Base-by-base conservation (phyloP, 1,140 invertebrate species). In the Drosophila equinoxialis region DNA sequence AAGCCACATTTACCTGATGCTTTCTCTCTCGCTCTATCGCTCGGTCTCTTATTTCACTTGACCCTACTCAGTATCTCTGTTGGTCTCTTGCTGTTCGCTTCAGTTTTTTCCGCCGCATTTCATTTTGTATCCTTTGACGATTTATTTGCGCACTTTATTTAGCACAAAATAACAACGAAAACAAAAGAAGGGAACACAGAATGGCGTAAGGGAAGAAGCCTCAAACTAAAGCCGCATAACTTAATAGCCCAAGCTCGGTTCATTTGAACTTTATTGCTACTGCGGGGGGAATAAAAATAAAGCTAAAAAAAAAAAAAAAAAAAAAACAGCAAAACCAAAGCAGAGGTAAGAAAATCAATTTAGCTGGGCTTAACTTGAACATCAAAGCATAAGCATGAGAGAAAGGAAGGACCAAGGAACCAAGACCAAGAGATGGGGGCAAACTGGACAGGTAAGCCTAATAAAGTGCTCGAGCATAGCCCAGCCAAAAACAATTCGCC, bases 231-330 rank as follows among this genome's bases (percentile, higher is more conserved):
- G 85, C 84, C 85, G 76, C 85, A 87, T 89, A 89, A 89, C 84
- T 84, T 87, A 87, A 89, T 87, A 60, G 77, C 80, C 57, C 14
- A 37, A 39, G 54, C 70, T 80, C 74, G 81, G 74, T 87, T 89
- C 84, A 87, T 89, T 89, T 87, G 80, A 89, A 87, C 80, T 89
- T 87, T 87, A 87, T 87, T 81, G 84, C 84, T 54, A 69, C 57
- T 70, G 55, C 63, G 14, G 58, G 33, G 80, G 69, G 64, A 60
- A 79, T 71, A 86, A 66, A 71, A 66, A 72, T 59, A 69, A 73
- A 81, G 65, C 45, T 51, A 23, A 51, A 51, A 73, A 51, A 73
- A 64, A 68, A 68, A 37, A 68, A 37, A 60, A 37, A 20, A 68
- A 68, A 60, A 42, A 17, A 17, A 23, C 17, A 51, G 8, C 35